phyloP scores from a whole-genome alignment of 2,113 vertebrate genomes.

The Scortum barcoo region DNA sequence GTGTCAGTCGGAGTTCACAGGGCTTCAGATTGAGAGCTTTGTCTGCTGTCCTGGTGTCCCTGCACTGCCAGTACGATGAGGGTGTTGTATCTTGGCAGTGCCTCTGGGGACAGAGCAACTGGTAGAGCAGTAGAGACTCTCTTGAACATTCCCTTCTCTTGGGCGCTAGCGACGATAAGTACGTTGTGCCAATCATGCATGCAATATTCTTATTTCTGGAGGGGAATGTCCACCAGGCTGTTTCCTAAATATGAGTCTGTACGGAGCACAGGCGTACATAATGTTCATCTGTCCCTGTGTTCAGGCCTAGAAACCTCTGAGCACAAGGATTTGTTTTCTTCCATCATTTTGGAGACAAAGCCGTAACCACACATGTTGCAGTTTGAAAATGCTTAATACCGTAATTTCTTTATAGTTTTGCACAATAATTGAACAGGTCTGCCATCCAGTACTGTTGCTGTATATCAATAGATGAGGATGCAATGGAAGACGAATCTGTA shows the following conservation, averaged over 20 bases:
- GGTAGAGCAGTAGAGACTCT: neutral
- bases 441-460: neutral
- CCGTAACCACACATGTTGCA: neutral
- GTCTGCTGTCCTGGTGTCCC: slow-evolving; percentile 29
- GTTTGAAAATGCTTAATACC: neutral
- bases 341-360: too few relatives aligned
- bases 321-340: neutral
- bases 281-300: neutral
- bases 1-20: neutral
- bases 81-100: slow-evolving; percentile 36
- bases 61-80: neutral
- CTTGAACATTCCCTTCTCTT: slow-evolving; percentile 50
- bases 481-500: neutral
- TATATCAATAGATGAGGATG: neutral
- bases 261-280: neutral
- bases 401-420: neutral
- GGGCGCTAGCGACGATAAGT: neutral
- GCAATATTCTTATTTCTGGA: slow-evolving; percentile 9
- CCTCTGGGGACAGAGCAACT: slow-evolving; percentile 35
- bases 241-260: neutral
- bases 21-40: neutral
- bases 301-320: neutral
- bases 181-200: slow-evolving; percentile 15
- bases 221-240: neutral
- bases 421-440: too few relatives aligned